Conservation (phyloP, 2,888 invertebrate species). For the Cosmia pyralina region DNA sequence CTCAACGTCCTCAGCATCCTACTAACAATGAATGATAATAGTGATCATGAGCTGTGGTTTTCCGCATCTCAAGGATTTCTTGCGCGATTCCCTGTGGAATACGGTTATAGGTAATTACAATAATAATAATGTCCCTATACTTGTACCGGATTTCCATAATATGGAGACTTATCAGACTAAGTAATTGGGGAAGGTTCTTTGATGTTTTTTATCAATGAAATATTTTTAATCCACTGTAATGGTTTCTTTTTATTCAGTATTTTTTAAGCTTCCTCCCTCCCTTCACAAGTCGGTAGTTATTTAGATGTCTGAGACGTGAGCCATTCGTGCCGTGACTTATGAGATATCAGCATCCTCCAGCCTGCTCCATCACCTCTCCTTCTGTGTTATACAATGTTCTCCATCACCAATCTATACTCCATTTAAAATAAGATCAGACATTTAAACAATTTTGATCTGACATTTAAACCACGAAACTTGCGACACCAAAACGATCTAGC, state of each 20-base stretch:
- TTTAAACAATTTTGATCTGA: no score
- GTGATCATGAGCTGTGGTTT: not conserved
- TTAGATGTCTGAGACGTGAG: not conserved
- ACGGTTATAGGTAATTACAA: constrained; percentile 7
- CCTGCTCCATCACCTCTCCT: not conserved
- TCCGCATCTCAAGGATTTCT: not conserved
- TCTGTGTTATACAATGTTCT: not conserved
- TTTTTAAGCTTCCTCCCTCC: no score
- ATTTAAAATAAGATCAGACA: no score
- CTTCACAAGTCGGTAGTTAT: not conserved
- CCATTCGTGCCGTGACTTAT: not conserved
- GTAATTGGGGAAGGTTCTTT: constrained; percentile 1
- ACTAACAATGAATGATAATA: no score
- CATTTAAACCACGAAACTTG: no score
- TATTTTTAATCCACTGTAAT: not conserved
- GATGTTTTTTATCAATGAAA: constrained; percentile 10
- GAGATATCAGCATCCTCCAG: not conserved
- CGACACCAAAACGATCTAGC: no score
- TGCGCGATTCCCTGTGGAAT: not conserved
- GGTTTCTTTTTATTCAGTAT: no score
- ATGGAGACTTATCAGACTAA: not conserved
- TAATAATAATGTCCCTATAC: not conserved
- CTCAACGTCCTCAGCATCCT: no score
- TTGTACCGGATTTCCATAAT: constrained; percentile 8
- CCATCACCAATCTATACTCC: not conserved